Evolutionary conservation across 2,113 vertebrate species (phyloP).

Genomic region (Microtus richardsoni): DNA sequence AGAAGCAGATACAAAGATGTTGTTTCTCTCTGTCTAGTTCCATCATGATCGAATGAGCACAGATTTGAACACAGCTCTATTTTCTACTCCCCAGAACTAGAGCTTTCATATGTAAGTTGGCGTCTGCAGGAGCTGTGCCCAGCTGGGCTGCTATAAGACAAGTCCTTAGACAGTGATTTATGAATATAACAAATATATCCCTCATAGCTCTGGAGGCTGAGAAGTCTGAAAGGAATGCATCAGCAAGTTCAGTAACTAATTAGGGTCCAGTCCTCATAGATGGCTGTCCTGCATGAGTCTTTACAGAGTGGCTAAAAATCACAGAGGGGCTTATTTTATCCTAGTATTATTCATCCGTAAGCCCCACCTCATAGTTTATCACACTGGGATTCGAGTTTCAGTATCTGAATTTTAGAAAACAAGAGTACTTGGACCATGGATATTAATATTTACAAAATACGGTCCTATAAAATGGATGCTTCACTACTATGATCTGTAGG

Average conservation of each 20-base stretch:
- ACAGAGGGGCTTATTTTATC: too few species aligned
- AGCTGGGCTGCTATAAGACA: neutral
- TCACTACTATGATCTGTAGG: neutral
- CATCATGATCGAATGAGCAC: neutral
- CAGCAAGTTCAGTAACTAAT: neutral
- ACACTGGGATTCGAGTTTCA: neutral
- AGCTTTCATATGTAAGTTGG: neutral
- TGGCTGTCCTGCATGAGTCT: neutral
- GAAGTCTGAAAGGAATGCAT: neutral
- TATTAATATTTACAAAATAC: constrained; percentile 1
- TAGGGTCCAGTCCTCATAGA: fast-evolving
- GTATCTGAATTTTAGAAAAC: neutral
- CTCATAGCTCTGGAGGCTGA: neutral
- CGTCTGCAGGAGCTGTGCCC: neutral
- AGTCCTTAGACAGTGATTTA: neutral
- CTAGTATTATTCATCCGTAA: neutral
- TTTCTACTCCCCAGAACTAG: neutral
- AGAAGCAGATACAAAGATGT: neutral
- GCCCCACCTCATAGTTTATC: neutral
- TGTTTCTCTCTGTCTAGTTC: neutral
- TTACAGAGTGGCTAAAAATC: neutral
- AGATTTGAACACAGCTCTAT: neutral
- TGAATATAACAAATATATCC: neutral
- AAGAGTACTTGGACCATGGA: neutral
- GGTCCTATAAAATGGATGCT: neutral